phyloP scores from a whole-genome alignment of 2,888 invertebrate species.

The Hydriomena furcata region DNA sequence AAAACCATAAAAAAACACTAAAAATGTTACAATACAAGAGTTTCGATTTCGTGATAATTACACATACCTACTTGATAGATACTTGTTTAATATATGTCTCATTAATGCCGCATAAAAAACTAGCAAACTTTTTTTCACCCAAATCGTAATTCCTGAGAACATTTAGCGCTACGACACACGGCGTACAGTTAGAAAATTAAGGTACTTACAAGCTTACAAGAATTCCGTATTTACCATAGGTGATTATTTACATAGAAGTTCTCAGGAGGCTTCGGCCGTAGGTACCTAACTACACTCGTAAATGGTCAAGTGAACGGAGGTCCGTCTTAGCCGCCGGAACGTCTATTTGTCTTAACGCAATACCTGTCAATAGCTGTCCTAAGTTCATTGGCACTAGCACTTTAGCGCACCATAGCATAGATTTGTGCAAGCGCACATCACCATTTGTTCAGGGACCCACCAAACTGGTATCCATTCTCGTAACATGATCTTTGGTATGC shows the following conservation, averaged over 20 bases:
- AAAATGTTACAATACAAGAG: not conserved
- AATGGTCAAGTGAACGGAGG: constrained; percentile 77
- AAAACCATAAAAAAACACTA: too few species aligned
- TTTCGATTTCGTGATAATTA: too few species aligned
- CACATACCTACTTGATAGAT: too few species aligned
- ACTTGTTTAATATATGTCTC: too few species aligned
- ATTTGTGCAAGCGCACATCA: constrained; percentile 70
- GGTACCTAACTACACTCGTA: constrained; percentile 54
- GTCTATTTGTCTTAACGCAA: constrained; percentile 82
- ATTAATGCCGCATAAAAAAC: too few species aligned
- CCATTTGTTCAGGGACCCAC: constrained; percentile 64
- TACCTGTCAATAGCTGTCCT: constrained; percentile 80
- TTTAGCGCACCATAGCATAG: constrained; percentile 78
- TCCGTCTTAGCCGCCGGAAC: constrained; percentile 74
- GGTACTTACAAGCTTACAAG: constrained; percentile 62
- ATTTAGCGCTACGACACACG: constrained; percentile 32
- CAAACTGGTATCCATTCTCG: constrained; percentile 68
- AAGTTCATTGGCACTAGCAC: constrained; percentile 81
- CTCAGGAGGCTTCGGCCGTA: constrained; percentile 71
- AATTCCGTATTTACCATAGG: constrained; percentile 73
- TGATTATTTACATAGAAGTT: constrained; percentile 77
- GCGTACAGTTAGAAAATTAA: constrained; percentile 59
- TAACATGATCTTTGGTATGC: constrained; percentile 73
- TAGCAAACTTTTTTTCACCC: constrained; percentile 6
- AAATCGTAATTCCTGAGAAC: constrained; percentile 8